These are phyloP conservation scores for Nemotelus nigrinus DNA, from an alignment of 2,888 invertebrate species.

Conservation along the genomic window DNA sequence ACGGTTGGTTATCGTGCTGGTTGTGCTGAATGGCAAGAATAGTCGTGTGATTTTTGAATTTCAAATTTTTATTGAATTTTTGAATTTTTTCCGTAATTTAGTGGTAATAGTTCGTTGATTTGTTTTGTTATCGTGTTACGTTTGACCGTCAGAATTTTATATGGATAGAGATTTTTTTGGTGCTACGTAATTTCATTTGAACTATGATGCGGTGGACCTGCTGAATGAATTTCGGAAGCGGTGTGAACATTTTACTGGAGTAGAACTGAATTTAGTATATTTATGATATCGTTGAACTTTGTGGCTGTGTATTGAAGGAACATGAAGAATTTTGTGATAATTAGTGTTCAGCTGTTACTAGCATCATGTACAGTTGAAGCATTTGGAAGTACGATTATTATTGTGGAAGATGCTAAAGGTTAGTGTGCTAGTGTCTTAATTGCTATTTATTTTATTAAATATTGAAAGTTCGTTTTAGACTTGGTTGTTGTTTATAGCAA, in stretches of 20 bases:
- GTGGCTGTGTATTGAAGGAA: neutral
- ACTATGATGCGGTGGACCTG: conserved; percentile 22
- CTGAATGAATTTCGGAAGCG: conserved; percentile 5
- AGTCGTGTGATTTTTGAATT: conserved; percentile 30
- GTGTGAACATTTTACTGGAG: conserved; percentile 15
- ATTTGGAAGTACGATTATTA: conserved; percentile 63
- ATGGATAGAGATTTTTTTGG: neutral
- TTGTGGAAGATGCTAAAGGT: conserved; percentile 66
- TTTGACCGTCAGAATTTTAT: neutral
- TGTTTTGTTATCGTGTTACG: conserved; percentile 23
- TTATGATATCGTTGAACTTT: conserved; percentile 34
- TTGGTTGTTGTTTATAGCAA: no score
- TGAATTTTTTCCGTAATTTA: conserved; percentile 11
- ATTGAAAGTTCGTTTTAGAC: no score
- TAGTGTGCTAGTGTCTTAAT: conserved; percentile 40
- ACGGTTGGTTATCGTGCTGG: neutral
- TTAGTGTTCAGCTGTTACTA: conserved; percentile 27
- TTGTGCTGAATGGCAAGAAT: neutral
- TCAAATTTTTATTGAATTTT: conserved; percentile 31
- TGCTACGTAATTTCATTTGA: conserved; percentile 24
- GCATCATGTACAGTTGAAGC: conserved; percentile 52
- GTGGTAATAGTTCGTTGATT: conserved; percentile 33
- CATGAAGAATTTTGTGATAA: conserved; percentile 38
- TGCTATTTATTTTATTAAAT: no score
- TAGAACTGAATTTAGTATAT: neutral